Conservation (phyloP, 2,113 vertebrate species). For the Tringa solitaria region DNA sequence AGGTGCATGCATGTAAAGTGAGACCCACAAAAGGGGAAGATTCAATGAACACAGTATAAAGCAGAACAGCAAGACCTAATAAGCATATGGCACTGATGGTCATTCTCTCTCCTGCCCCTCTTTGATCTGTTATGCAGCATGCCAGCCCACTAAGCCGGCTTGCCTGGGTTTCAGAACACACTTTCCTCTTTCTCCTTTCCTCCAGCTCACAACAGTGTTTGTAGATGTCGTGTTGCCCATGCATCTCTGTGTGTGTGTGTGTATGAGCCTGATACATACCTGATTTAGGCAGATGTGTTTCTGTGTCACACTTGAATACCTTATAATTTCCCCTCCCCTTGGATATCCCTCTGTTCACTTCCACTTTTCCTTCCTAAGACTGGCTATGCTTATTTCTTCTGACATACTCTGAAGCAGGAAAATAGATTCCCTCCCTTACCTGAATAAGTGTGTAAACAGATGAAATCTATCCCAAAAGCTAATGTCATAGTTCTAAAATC, state of each 20-base stretch:
- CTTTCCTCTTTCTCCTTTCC: constrained; percentile 45
- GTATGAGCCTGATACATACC: background rate
- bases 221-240: constrained; percentile 40
- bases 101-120: constrained; percentile 33
- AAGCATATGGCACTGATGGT: background rate
- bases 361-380: constrained; percentile 24
- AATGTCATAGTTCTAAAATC: background rate
- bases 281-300: constrained; percentile 39
- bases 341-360: background rate
- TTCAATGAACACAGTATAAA: background rate
- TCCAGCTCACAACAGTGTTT: constrained; percentile 48
- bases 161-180: constrained; percentile 69
- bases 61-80: background rate
- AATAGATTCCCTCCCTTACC: background rate
- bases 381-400: constrained; percentile 34
- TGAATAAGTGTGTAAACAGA: background rate
- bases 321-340: background rate
- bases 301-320: constrained; percentile 18
- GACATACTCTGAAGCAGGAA: constrained; percentile 39
- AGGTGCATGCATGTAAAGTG: background rate
- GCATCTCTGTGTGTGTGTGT: constrained; percentile 27
- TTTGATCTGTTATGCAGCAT: constrained; percentile 11
- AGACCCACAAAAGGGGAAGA: background rate
- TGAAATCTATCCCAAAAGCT: background rate
- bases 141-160: constrained; percentile 25